Percentiles rank a stretch among this genome's conserved stretches.
Evolutionary conservation across 2,113 vertebrate genomes (phyloP).

Genomic region (Oplegnathus fasciatus): DNA sequence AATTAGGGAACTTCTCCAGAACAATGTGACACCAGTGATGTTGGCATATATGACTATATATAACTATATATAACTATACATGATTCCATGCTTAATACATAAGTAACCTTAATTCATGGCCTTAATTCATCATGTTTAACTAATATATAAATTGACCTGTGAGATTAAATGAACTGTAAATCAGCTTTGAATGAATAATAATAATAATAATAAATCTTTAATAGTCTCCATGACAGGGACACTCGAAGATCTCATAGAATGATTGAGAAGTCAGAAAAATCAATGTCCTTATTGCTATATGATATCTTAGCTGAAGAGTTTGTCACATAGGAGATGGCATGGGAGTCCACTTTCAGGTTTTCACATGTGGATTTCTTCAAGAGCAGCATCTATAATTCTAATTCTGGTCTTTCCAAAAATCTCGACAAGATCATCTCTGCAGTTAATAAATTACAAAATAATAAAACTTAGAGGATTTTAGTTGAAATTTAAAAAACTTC

Average conservation of each 20-base stretch:
- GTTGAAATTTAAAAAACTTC: not conserved
- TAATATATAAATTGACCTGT: too few species aligned
- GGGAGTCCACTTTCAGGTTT: not conserved
- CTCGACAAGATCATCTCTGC: not conserved
- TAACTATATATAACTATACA: too few species aligned
- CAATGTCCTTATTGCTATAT: too few species aligned
- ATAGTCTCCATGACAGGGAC: not conserved
- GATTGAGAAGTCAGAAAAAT: not conserved
- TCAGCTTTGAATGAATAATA: not conserved
- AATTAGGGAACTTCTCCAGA: too few species aligned
- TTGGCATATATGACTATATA: too few species aligned
- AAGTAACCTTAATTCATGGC: too few species aligned
- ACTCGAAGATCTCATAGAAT: not conserved
- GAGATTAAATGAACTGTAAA: too few species aligned
- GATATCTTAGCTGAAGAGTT: not conserved
- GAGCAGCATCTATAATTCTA: not conserved
- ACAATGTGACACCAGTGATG: too few species aligned
- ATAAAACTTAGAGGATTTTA: not conserved
- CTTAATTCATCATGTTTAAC: too few species aligned
- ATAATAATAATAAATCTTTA: not conserved
- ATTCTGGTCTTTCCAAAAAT: not conserved
- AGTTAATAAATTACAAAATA: not conserved
- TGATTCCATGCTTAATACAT: too few species aligned
- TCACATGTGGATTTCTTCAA: not conserved
- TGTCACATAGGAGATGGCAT: not conserved